Evolutionary conservation across 2,113 vertebrate genomes (phyloP).

Genomic region (Mirza zaza): DNA sequence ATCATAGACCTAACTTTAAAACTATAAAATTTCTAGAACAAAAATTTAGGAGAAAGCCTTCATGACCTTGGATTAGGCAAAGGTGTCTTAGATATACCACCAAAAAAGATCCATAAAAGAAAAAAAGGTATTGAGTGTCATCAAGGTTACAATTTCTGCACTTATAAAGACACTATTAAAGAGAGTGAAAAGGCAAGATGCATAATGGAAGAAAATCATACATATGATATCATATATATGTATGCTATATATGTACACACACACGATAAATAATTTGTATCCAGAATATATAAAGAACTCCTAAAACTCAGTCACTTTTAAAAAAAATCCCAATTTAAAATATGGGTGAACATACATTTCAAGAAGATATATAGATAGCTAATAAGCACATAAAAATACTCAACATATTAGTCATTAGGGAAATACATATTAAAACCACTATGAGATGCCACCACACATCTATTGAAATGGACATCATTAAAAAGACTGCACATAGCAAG

Average conservation of each 20-base stretch:
- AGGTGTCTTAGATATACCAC: neutral
- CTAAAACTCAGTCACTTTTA: neutral
- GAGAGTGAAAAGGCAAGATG: neutral
- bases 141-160: slow-evolving; percentile 3
- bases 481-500: neutral
- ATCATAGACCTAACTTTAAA: neutral
- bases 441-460: neutral
- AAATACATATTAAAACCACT: neutral
- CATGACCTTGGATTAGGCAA: neutral
- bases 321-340: neutral
- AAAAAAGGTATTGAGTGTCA: neutral
- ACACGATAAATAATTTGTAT: neutral
- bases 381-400: neutral
- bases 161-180: neutral
- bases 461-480: neutral
- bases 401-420: neutral
- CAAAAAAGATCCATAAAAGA: neutral
- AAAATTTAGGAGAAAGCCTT: neutral
- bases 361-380: neutral
- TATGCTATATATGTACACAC: neutral
- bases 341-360: neutral
- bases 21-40: neutral
- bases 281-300: neutral
- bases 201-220: neutral
- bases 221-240: neutral